A percentile compares a stretch with the other conserved stretches of the same genome.
These are phyloP conservation scores for Paramormyrops hopkinsi DNA, from an alignment of 2,797 vertebrate species.

Conservation along the genomic window DNA sequence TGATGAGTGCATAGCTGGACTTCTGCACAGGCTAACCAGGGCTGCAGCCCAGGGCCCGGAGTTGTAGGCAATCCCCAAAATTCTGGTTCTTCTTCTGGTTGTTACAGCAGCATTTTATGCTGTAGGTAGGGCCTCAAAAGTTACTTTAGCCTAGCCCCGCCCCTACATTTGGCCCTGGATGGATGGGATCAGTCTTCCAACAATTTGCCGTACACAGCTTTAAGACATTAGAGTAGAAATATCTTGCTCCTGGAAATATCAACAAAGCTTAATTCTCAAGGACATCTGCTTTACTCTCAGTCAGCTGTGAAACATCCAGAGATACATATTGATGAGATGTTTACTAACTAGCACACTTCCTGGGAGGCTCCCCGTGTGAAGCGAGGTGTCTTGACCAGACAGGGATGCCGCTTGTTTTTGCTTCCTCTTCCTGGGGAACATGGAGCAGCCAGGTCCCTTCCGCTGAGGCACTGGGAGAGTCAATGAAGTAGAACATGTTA, in stretches of 20 bases:
- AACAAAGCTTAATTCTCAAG: background rate
- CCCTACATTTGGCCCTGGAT: background rate
- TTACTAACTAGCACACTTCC: background rate
- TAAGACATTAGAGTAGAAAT: background rate
- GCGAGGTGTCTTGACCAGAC: background rate
- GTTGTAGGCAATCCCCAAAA: background rate
- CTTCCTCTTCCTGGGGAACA: background rate
- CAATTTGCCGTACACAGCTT: background rate
- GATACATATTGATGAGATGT: background rate
- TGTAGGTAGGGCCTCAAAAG: background rate
- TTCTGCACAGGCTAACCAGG: background rate
- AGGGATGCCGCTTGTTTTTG: background rate
- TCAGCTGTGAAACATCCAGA: background rate
- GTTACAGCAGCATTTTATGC: background rate
- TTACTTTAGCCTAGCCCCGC: background rate
- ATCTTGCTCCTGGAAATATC: background rate
- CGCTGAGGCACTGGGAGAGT: slow-evolving; percentile 55
- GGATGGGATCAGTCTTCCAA: background rate
- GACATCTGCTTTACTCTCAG: background rate
- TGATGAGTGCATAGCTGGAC: background rate
- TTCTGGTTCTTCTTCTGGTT: background rate
- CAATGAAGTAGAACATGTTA: slow-evolving; percentile 73
- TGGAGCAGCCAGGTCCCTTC: slow-evolving; percentile 5
- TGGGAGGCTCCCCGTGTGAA: background rate
- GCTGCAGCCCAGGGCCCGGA: background rate